These are phyloP conservation scores for Andrena praecox DNA, from an alignment of 2,888 invertebrate genomes.

Conservation along the genomic window DNA sequence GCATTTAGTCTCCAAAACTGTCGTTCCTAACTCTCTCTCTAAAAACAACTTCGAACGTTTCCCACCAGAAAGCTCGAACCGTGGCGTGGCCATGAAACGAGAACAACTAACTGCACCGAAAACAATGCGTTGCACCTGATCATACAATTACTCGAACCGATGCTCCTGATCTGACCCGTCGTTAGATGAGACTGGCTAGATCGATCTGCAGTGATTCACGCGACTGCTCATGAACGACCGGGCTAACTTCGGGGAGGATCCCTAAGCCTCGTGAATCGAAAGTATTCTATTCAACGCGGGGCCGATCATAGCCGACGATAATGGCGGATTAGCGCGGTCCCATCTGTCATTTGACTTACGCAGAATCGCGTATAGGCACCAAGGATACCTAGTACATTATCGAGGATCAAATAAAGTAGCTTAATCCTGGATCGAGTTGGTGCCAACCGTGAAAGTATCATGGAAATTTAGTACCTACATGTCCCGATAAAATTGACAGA, in stretches of 20 bases:
- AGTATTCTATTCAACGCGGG: constrained; percentile 75
- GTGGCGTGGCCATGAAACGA: neutral
- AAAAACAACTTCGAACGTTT: neutral
- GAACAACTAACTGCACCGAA: neutral
- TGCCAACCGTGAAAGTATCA: neutral
- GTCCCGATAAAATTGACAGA: neutral
- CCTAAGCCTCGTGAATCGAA: constrained; percentile 80
- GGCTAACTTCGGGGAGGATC: constrained; percentile 69
- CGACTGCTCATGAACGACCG: constrained; percentile 67
- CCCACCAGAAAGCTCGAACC: neutral
- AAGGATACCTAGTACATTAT: constrained; percentile 37
- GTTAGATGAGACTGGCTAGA: constrained; percentile 29
- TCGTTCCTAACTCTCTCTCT: too few species aligned
- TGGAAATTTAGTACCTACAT: neutral
- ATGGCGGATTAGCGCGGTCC: constrained; percentile 81
- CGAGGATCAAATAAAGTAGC: constrained; percentile 28
- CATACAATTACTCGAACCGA: constrained; percentile 37
- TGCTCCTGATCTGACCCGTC: constrained; percentile 16
- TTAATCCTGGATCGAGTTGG: constrained; percentile 19
- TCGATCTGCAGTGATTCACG: constrained; percentile 64
- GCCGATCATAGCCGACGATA: constrained; percentile 82
- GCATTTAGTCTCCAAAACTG: too few species aligned
- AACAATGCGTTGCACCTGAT: constrained; percentile 9
- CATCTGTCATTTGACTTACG: constrained; percentile 81
- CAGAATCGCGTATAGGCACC: constrained; percentile 36